Percentiles rank a stretch among this genome's conserved stretches.
These are phyloP conservation scores for Liopterus haemorrhoidalis DNA, from an alignment of 2,888 invertebrate genomes.

Conservation along the genomic window DNA sequence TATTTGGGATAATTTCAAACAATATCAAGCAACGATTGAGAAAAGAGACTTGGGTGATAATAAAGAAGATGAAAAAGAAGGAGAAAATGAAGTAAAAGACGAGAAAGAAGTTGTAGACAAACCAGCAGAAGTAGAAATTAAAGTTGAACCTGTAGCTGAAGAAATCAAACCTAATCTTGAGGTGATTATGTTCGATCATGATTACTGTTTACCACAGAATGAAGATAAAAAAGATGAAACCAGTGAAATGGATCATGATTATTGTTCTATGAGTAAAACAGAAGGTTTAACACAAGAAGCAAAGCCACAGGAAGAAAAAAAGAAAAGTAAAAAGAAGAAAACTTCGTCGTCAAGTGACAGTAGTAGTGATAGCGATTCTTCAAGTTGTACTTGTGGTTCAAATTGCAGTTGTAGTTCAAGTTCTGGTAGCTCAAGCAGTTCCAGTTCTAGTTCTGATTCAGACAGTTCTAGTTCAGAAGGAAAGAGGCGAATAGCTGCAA, in stretches of 20 bases:
- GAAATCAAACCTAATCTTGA: slow-evolving; percentile 45
- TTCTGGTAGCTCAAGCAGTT: slow-evolving; percentile 52
- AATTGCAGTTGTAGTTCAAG: slow-evolving; percentile 77
- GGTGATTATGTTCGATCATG: slow-evolving; percentile 58
- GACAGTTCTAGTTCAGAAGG: slow-evolving; percentile 58
- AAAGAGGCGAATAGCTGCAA: slow-evolving; percentile 45
- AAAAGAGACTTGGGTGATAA: slow-evolving; percentile 42
- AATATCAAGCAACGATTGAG: slow-evolving; percentile 64
- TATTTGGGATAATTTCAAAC: slow-evolving; percentile 73
- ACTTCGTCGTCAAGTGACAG: slow-evolving; percentile 69
- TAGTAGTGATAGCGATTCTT: slow-evolving; percentile 68
- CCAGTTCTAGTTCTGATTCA: slow-evolving; percentile 50
- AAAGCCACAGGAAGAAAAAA: slow-evolving; percentile 30
- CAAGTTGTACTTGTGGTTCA: slow-evolving; percentile 74
- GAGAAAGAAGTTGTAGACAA: too few relatives aligned
- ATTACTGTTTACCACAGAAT: slow-evolving; percentile 57
- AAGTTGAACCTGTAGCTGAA: slow-evolving; percentile 22
- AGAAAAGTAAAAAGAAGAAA: slow-evolving; percentile 38
- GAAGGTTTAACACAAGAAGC: slow-evolving; percentile 23
- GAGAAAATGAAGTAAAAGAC: too few relatives aligned
- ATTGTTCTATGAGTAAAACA: slow-evolving; percentile 36
- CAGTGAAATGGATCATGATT: slow-evolving; percentile 45
- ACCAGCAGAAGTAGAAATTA: slow-evolving; percentile 2
- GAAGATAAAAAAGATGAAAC: slow-evolving; percentile 36
- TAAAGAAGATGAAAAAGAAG: neutral